These are phyloP conservation scores for Turnix velox DNA, from an alignment of 2,113 vertebrate species.

Conservation along the genomic window DNA sequence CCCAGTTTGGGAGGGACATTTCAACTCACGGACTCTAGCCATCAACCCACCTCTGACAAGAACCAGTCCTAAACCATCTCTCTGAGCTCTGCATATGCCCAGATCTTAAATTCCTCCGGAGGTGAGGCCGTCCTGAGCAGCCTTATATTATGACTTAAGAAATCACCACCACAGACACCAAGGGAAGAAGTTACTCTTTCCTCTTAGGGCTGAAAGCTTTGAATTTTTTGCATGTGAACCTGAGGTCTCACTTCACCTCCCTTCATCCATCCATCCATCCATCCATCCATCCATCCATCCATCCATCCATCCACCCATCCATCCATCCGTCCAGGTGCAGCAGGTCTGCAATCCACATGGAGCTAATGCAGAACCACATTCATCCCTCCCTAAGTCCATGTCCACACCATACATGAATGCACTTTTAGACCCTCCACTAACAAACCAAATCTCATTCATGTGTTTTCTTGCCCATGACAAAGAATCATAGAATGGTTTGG, in stretches of 20 bases:
- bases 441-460: background rate
- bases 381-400: background rate
- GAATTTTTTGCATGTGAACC: fast-evolving
- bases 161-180: background rate
- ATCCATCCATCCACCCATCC: too few relatives aligned
- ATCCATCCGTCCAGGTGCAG: too few relatives aligned
- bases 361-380: background rate
- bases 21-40: too few relatives aligned
- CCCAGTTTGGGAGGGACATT: too few relatives aligned
- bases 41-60: too few relatives aligned
- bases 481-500: too few relatives aligned
- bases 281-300: fast-evolving
- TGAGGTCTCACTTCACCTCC: background rate
- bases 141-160: background rate
- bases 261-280: fast-evolving
- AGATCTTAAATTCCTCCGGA: too few relatives aligned
- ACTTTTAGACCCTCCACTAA: background rate
- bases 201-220: background rate
- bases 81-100: too few relatives aligned
- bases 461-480: background rate
- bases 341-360: too few relatives aligned
- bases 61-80: too few relatives aligned
- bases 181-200: background rate
- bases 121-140: too few relatives aligned
- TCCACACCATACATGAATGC: fast-evolving